These are phyloP conservation scores for Amblyteles armatorius DNA, from an alignment of 2,888 invertebrate genomes.

Conservation along the genomic window DNA sequence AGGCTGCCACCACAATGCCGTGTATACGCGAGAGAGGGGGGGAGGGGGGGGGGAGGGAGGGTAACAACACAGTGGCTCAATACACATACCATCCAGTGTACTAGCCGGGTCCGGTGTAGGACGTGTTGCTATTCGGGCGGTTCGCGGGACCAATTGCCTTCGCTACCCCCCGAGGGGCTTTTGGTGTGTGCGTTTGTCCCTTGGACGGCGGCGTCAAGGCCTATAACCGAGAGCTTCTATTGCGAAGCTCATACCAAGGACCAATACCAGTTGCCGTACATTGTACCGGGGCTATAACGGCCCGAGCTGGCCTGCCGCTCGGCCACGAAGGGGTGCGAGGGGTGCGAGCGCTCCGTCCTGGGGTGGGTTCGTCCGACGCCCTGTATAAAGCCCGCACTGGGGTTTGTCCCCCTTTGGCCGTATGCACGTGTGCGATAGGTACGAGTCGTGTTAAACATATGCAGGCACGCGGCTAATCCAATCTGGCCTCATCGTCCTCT, in stretches of 20 bases:
- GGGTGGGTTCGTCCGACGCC: constrained; percentile 45
- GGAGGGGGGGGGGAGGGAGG: too few relatives aligned
- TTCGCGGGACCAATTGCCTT: constrained; percentile 56
- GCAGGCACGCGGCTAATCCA: constrained; percentile 76
- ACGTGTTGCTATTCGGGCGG: constrained; percentile 49
- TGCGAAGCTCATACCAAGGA: constrained; percentile 22
- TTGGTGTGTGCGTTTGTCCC: constrained; percentile 56
- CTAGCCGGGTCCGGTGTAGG: constrained; percentile 19
- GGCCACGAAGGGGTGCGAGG: constrained; percentile 19
- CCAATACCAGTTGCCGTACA: constrained; percentile 35
- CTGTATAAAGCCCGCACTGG: constrained; percentile 45
- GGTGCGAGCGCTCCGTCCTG: constrained; percentile 1
- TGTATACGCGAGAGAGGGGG: not conserved
- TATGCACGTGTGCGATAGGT: constrained; percentile 57
- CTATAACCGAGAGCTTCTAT: constrained; percentile 46
- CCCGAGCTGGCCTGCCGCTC: not conserved
- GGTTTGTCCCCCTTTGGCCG: constrained; percentile 14
- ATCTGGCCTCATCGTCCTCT: constrained; percentile 72
- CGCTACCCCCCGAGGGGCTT: constrained; percentile 32
- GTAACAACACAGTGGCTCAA: constrained; percentile 16
- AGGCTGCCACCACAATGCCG: constrained; percentile 11
- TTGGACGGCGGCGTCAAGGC: constrained; percentile 45
- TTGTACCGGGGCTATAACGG: constrained; percentile 1
- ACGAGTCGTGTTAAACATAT: constrained; percentile 69
- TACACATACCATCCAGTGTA: constrained; percentile 30